Evolutionary conservation across 2,113 vertebrate genomes (phyloP).

Genomic region (Pterocles orientalis): DNA sequence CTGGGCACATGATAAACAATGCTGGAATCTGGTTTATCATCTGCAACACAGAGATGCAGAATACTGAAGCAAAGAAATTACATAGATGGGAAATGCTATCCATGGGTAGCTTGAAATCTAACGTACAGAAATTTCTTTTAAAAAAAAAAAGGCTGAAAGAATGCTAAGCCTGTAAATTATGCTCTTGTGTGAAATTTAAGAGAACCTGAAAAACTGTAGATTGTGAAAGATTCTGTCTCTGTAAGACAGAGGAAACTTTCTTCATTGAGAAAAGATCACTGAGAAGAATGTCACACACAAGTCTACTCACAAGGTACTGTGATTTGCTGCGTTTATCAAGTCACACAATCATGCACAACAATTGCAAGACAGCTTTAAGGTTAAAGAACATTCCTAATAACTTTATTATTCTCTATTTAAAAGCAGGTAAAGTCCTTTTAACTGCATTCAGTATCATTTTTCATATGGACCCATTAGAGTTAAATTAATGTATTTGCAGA

Average conservation of each 20-base stretch:
- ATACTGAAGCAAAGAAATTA: background rate
- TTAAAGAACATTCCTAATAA: slow-evolving; percentile 67
- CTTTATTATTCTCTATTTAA: slow-evolving; percentile 68
- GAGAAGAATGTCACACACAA: background rate
- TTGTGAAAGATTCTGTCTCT: background rate
- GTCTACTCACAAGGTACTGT: background rate
- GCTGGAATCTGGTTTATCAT: background rate
- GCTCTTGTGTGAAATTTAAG: background rate
- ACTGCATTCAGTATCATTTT: slow-evolving; percentile 66
- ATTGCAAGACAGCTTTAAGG: slow-evolving; percentile 52
- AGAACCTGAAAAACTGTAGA: background rate
- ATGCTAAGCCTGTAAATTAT: background rate
- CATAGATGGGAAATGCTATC: background rate
- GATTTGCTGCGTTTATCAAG: slow-evolving; percentile 48
- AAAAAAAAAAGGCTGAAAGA: background rate
- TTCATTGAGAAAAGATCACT: background rate
- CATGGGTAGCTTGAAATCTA: background rate
- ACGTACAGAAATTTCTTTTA: background rate
- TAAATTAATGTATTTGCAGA: slow-evolving; percentile 78
- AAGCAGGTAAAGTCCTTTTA: slow-evolving; percentile 72
- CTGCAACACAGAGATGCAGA: background rate
- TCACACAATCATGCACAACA: background rate
- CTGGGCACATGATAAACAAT: background rate
- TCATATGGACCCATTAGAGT: slow-evolving; percentile 67
- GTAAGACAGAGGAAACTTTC: background rate